Conservation (phyloP, 2,888 invertebrate species). For the Synanthedon tipuliformis region DNA sequence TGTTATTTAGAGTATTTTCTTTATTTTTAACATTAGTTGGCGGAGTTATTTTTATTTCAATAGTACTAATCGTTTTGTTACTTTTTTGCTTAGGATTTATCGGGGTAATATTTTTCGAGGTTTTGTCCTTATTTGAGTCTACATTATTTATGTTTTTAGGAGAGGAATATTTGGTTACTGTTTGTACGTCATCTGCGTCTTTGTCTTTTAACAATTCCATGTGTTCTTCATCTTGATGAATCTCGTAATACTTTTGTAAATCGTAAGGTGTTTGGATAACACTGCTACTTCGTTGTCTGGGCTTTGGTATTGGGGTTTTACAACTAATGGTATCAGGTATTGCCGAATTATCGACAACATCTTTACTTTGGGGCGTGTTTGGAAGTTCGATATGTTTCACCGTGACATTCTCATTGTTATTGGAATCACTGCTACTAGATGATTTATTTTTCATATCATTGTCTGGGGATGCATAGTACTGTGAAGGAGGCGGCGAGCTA, state of each 20-base stretch:
- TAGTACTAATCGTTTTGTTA: conserved; percentile 24
- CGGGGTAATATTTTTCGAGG: conserved; percentile 21
- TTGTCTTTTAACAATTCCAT: conserved; percentile 53
- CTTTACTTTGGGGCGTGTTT: conserved; percentile 36
- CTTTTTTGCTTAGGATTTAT: conserved; percentile 23
- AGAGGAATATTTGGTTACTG: conserved; percentile 35
- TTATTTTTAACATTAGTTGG: conserved; percentile 35
- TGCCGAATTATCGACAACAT: conserved; percentile 38
- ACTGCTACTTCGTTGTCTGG: conserved; percentile 56
- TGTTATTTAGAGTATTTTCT: conserved; percentile 39
- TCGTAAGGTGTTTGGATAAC: conserved; percentile 66
- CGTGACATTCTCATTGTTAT: conserved; percentile 59
- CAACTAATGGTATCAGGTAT: conserved; percentile 20
- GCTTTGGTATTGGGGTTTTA: conserved; percentile 46
- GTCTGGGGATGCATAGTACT: conserved; percentile 49
- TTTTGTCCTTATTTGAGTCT: conserved; percentile 28
- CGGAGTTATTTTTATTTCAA: conserved; percentile 28
- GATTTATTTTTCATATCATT: conserved; percentile 45
- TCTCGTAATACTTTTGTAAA: conserved; percentile 60
- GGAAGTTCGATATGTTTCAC: conserved; percentile 57
- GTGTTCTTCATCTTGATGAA: conserved; percentile 60
- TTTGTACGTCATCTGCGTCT: conserved; percentile 22
- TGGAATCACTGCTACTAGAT: conserved; percentile 53
- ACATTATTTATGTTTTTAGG: conserved; percentile 43
- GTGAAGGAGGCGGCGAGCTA: conserved; percentile 68